Percentiles rank a stretch among this genome's conserved stretches.
Evolutionary conservation across 1,140 invertebrate genomes (phyloP).

Genomic region (Hirudo medicinalis): DNA sequence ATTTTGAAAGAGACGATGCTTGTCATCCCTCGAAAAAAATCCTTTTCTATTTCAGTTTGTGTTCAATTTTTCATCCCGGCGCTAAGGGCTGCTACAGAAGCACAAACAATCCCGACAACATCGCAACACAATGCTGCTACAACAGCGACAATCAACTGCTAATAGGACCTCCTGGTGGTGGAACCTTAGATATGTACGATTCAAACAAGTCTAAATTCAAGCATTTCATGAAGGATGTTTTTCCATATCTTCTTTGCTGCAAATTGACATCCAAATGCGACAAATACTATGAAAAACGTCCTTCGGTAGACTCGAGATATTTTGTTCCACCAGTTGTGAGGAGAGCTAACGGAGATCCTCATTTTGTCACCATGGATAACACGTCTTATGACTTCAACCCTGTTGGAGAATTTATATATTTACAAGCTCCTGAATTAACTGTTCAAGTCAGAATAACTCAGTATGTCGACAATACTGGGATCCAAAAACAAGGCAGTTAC

Average conservation of each 20-base stretch:
- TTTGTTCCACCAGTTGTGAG: not conserved
- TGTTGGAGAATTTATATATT: constrained; percentile 71
- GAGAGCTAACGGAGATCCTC: constrained; percentile 62
- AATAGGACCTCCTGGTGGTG: constrained; percentile 1
- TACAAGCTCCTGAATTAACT: not conserved
- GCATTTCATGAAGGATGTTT: constrained; percentile 4
- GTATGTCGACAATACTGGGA: not conserved
- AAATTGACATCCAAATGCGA: not conserved
- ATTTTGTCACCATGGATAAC: constrained; percentile 79
- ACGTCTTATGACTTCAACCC: constrained; percentile 84
- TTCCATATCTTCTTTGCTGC: not conserved
- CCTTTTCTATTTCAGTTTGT: not conserved
- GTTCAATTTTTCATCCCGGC: not conserved
- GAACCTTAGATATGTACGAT: constrained; percentile 1
- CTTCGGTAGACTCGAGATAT: not conserved
- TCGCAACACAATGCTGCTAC: not conserved
- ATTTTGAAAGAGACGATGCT: not conserved
- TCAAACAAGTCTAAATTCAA: not conserved
- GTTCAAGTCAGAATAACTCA: not conserved
- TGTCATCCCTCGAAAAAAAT: not conserved
- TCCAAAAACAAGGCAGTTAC: not conserved
- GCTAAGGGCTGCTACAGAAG: constrained; percentile 8
- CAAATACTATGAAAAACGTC: constrained; percentile 12
- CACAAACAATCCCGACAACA: constrained; percentile 9
- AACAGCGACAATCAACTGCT: not conserved